Conservation (phyloP, 2,113 vertebrate genomes). For the Oryzias woworae region DNA sequence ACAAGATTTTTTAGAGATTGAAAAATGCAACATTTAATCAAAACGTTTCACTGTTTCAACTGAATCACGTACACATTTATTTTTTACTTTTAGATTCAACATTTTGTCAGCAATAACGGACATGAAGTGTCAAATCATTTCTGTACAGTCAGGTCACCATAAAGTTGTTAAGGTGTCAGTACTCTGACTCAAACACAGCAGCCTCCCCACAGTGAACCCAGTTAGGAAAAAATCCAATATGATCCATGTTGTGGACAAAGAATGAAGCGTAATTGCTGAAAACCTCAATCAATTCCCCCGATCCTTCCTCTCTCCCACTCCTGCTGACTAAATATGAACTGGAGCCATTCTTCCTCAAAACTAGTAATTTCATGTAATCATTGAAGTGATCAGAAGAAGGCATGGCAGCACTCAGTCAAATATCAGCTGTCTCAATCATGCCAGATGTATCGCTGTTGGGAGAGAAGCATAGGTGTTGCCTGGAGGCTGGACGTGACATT, state of each 20-base stretch:
- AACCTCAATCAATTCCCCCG: slow-evolving; percentile 73
- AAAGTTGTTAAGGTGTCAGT: slow-evolving; percentile 38
- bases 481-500: slow-evolving; percentile 75
- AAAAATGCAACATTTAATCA: too few relatives aligned
- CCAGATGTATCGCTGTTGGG: slow-evolving; percentile 49
- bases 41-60: too few relatives aligned
- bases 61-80: too few relatives aligned
- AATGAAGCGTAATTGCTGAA: slow-evolving; percentile 70
- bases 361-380: slow-evolving; percentile 78
- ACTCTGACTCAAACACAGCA: slow-evolving; percentile 39
- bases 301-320: slow-evolving; percentile 59
- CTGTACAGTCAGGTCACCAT: slow-evolving; percentile 11
- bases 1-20: too few relatives aligned
- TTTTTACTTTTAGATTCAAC: too few relatives aligned
- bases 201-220: slow-evolving; percentile 9
- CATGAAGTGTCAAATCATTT: too few relatives aligned
- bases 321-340: slow-evolving; percentile 69
- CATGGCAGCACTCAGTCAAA: slow-evolving; percentile 64
- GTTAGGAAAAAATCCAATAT: slow-evolving; percentile 40
- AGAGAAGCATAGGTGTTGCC: slow-evolving; percentile 52
- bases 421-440: slow-evolving; percentile 74
- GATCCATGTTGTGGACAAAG: slow-evolving; percentile 57
- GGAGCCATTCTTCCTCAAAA: slow-evolving; percentile 65
- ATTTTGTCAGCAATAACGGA: too few relatives aligned
- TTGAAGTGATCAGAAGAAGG: slow-evolving; percentile 67